Evolutionary conservation across 1,140 invertebrate genomes (phyloP), one percentile per base, ranked within the genome.

Genomic region (Aphidius ervi): DNA sequence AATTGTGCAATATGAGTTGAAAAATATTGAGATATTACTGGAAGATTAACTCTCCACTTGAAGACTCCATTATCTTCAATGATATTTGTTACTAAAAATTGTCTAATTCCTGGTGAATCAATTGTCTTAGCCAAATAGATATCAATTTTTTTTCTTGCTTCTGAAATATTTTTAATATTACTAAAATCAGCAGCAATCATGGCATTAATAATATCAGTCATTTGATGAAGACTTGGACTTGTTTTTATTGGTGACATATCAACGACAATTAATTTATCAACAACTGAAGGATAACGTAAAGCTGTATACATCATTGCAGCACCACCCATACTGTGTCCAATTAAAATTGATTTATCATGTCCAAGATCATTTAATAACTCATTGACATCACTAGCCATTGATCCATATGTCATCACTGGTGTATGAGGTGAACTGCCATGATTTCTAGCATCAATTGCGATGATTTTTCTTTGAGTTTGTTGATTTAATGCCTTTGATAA

Each of bases 281-380:
- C 82, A 20, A 90, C 63, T 54, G 90, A 81, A 45, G 93, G 89
- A 78, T 88, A 82, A 68, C 77, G 82, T 10, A 95, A 74, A 45
- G 93, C 88, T 39, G 89, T 81, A 39, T 82, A 82, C 93, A 97
- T 96, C 49, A 88, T 86, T 3, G 88, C 81, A 58, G 91, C 86
- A 10, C 93, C 95, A 16, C 94, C 94, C 90, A 97, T 95, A 61
- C 92, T 93, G 70, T 97, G 93, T 0, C 94, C 94, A 62, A 97
- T 75, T 5, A 95, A 67, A 61, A 85, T 79, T 16, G 86, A 83
- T 75, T 85, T 87, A 0, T 81, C 62, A 6, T 92, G 79, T 0
- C 79, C 70, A 49, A 92, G 73, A 54, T 85, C 82, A 45, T 83
- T 74, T 65, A 92, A 76, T 23, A 94, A 78, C 41, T 81, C 59